Conservation (phyloP, 2,113 vertebrate genomes). For the Brachyhypopomus occidentalis region DNA sequence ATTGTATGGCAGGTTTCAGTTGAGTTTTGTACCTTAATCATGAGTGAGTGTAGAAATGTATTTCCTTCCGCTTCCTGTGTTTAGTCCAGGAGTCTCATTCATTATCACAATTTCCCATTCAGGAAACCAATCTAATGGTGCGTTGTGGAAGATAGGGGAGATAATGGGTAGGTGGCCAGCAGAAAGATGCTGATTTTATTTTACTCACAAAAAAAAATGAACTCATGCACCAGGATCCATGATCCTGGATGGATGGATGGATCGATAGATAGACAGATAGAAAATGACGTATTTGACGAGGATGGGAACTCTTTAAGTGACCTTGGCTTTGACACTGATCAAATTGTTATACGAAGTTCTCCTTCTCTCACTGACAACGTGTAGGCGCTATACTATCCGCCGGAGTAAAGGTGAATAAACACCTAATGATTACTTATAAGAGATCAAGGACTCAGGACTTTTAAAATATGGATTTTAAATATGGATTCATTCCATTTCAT, state of each 20-base stretch:
- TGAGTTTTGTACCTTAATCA: slow-evolving; percentile 36
- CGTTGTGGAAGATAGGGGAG: slow-evolving; percentile 45
- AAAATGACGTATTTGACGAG: slow-evolving; percentile 89
- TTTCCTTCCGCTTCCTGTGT: slow-evolving; percentile 23
- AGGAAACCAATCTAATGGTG: slow-evolving; percentile 59
- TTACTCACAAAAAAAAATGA: slow-evolving; percentile 36
- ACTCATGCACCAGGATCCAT: background rate
- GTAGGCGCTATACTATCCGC: slow-evolving; percentile 84
- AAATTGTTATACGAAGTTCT: slow-evolving; percentile 82
- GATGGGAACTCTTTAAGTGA: slow-evolving; percentile 87
- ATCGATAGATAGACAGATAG: slow-evolving; percentile 59
- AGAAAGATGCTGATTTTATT: slow-evolving; percentile 22
- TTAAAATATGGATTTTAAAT: too few species aligned
- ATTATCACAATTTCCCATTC: slow-evolving; percentile 64
- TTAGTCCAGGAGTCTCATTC: slow-evolving; percentile 54
- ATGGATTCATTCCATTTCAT: slow-evolving; percentile 55
- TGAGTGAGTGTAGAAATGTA: slow-evolving; percentile 9
- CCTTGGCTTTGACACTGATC: slow-evolving; percentile 84
- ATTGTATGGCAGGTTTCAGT: slow-evolving; percentile 27
- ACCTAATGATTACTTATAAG: background rate
- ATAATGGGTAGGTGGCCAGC: slow-evolving; percentile 43
- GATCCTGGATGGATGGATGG: background rate
- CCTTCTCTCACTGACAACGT: slow-evolving; percentile 83
- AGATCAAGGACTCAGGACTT: too few species aligned
- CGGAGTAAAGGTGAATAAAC: slow-evolving; percentile 85